Evolutionary conservation across 2,113 vertebrate species (phyloP).

Genomic region (Trematocara stigmaticum): DNA sequence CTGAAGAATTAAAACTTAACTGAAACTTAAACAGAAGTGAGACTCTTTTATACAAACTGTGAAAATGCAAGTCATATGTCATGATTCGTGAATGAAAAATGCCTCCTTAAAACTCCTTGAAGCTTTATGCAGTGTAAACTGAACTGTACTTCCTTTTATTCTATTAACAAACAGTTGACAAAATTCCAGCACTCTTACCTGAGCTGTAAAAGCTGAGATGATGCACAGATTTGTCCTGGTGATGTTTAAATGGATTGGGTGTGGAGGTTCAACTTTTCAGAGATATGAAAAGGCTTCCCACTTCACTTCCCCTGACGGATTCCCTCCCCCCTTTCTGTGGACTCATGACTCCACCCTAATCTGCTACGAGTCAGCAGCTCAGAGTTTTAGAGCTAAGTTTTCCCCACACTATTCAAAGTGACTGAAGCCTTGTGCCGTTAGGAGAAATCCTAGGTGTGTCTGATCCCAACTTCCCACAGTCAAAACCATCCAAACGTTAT

Average conservation of each 20-base stretch:
- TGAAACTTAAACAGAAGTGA: neutral
- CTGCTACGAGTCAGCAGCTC: neutral
- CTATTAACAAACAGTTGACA: neutral
- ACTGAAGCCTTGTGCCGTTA: neutral
- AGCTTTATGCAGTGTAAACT: neutral
- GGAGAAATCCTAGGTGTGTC: neutral
- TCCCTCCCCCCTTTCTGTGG: slow-evolving; percentile 9
- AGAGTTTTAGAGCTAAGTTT: neutral
- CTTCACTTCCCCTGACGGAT: slow-evolving; percentile 2
- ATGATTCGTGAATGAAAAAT: neutral
- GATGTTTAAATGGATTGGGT: slow-evolving; percentile 34
- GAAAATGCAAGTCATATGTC: neutral
- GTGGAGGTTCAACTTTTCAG: slow-evolving; percentile 58
- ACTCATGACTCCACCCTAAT: slow-evolving; percentile 37
- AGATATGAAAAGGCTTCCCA: neutral
- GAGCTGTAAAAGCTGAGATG: slow-evolving; percentile 21
- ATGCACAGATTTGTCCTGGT: slow-evolving; percentile 31
- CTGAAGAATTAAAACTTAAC: neutral
- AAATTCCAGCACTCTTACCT: slow-evolving; percentile 45
- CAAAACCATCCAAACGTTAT: neutral
- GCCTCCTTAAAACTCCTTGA: neutral
- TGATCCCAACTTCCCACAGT: neutral
- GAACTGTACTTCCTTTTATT: neutral
- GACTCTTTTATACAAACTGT: neutral
- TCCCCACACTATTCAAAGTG: neutral